phyloP scores from a whole-genome alignment of 2,113 vertebrate genomes.

The Indri indri region DNA sequence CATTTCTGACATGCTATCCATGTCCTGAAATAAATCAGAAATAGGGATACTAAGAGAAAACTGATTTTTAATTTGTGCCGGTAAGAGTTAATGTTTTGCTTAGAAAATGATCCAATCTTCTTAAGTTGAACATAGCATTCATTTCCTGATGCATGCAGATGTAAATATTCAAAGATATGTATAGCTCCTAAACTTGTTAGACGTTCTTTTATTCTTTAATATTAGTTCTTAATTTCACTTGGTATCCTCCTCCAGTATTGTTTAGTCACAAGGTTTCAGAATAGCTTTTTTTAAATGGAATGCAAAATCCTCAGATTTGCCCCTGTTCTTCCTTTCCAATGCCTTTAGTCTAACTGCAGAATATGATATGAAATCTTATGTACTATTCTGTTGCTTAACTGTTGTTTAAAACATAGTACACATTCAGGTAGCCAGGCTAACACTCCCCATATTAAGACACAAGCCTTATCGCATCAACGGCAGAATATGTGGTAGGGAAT shows the following conservation, averaged over 20 bases:
- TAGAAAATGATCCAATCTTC: neutral
- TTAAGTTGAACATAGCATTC: neutral
- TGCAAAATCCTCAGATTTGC: neutral
- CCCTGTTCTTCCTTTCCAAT: neutral
- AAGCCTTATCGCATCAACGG: neutral
- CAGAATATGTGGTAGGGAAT: neutral
- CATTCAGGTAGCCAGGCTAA: neutral
- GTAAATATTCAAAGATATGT: neutral
- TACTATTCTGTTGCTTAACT: slow-evolving; percentile 19
- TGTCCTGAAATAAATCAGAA: neutral
- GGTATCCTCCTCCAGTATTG: accelerated
- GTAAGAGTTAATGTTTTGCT: neutral
- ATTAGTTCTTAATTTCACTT: neutral
- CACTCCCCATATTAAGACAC: neutral
- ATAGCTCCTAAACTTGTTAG: neutral
- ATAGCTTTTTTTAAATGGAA: neutral
- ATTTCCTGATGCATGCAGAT: neutral
- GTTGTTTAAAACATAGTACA: neutral
- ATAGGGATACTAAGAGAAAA: neutral
- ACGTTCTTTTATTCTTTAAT: neutral
- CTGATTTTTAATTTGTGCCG: neutral
- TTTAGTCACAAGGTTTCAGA: neutral
- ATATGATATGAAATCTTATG: slow-evolving; percentile 1
- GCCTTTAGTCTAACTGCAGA: neutral
- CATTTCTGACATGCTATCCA: neutral